These are phyloP conservation scores for Sinelater perroti DNA, from an alignment of 2,888 invertebrate species.

Conservation along the genomic window DNA sequence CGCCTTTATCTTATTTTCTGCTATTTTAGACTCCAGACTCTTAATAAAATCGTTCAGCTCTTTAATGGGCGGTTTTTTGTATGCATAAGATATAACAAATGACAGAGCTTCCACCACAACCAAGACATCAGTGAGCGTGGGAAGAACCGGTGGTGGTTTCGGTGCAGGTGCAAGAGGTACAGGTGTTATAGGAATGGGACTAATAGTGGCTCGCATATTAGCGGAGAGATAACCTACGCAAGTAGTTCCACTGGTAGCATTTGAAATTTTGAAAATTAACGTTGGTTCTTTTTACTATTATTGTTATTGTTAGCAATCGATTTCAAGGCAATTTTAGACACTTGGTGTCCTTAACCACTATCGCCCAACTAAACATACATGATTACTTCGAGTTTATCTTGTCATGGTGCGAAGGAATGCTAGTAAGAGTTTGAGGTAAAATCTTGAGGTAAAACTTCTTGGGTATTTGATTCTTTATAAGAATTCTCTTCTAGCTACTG, in stretches of 20 bases:
- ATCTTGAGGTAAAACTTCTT: conserved; percentile 70
- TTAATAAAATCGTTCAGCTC: conserved; percentile 78
- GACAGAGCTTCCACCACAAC: conserved; percentile 92
- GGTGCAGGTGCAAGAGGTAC: conserved; percentile 56
- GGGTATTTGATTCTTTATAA: conserved; percentile 67
- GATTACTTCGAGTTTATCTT: conserved; percentile 17
- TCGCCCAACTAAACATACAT: conserved; percentile 55
- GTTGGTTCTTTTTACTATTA: conserved; percentile 75
- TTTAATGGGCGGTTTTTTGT: conserved; percentile 86
- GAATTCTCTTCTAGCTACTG: conserved; percentile 18
- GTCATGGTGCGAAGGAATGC: background rate
- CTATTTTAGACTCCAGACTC: conserved; percentile 70
- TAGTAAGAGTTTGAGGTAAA: conserved; percentile 54
- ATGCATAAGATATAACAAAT: conserved; percentile 92
- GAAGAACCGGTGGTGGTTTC: conserved; percentile 70
- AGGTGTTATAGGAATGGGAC: conserved; percentile 63
- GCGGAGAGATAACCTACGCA: conserved; percentile 73
- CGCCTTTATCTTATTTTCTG: conserved; percentile 62
- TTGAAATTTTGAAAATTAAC: conserved; percentile 81
- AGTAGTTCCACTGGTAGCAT: conserved; percentile 66
- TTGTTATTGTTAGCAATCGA: conserved; percentile 61
- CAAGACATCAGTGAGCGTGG: conserved; percentile 89
- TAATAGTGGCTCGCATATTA: conserved; percentile 67
- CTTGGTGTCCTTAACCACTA: conserved; percentile 78
- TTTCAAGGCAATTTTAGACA: conserved; percentile 74